Base-by-base conservation (phyloP, 2,113 vertebrate species). In the Semicossyphus pulcher region DNA sequence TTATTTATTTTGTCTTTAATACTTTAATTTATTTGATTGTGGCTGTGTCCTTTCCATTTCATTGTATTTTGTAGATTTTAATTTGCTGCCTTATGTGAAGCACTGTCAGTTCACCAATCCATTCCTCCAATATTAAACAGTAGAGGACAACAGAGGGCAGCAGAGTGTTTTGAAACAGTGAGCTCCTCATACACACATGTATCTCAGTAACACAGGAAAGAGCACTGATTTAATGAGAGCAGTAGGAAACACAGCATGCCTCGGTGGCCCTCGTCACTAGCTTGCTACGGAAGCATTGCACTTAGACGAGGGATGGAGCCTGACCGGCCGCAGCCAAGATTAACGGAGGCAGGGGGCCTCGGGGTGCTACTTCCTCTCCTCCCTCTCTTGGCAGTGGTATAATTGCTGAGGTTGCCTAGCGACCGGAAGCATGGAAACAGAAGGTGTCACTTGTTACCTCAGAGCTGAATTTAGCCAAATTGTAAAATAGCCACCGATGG, bases 381-480 rank as follows among this genome's bases (percentile, higher is more conserved):
- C 79, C 81, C 85, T 88, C 90, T 88, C 84, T 83, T 91, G 86
- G 85, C 83, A 77, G 62, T 68, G 76, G 72, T 77, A 92, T 92
- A 88, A 91, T 91, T 89, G 88, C 86, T 84, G 63, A 85, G 76
- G 92, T 93, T 92, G 93, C 93, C 90, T 93, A 91, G 93, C 89
- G 87, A 94, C 92, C 75, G 82, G 87, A 91, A 91, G 80, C 86
- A 89, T 87, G 74, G 89, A 92, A 90, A 92, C 90, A 89, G 88
- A 89, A 92, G 86, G 91, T 93, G 90, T 93, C 86, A 91, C 89
- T 91, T 89, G 88, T 91, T 89, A 92, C 91, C 91, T 93, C 88
- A 93, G 87, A 90, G 89, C 90, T 82, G 66, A 81, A 92, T 93
- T 92, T 91, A 92, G 87, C 70, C 87, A 91, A 91, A 91, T 78